Conservation (phyloP, 2,888 invertebrate species). For the Prionchulus punctatus region DNA sequence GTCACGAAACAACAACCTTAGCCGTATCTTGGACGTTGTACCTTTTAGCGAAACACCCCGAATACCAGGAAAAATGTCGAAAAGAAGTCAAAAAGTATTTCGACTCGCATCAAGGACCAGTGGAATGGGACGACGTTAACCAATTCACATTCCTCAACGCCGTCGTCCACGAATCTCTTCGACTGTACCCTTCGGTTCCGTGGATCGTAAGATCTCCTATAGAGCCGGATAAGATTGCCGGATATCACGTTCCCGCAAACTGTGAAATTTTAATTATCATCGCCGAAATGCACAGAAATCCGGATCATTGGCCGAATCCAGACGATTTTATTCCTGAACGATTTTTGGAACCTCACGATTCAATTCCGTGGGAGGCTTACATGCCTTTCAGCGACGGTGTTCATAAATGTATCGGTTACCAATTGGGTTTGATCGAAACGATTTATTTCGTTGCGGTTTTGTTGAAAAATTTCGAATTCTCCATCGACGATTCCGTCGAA, state of each 20-base stretch:
- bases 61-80: not conserved
- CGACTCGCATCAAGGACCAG: not conserved
- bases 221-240: not conserved
- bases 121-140: not conserved
- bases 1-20: conserved; percentile 2
- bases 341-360: not conserved
- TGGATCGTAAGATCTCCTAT: not conserved
- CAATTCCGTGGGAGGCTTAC: not conserved
- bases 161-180: conserved; percentile 1
- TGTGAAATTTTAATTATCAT: not conserved
- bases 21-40: not conserved
- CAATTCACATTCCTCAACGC: not conserved
- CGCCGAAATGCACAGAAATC: not conserved
- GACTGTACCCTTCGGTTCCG: not conserved
- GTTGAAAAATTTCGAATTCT: too few species aligned
- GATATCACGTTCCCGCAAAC: not conserved
- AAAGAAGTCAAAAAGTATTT: not conserved
- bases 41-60: not conserved
- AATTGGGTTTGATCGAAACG: too few species aligned
- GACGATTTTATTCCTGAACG: not conserved
- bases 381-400: too few species aligned
- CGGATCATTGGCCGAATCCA: not conserved
- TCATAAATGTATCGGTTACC: too few species aligned
- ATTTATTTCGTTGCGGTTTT: too few species aligned
- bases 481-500: too few species aligned